Conservation (phyloP, 2,888 invertebrate species). For the Melanargia galathea region DNA sequence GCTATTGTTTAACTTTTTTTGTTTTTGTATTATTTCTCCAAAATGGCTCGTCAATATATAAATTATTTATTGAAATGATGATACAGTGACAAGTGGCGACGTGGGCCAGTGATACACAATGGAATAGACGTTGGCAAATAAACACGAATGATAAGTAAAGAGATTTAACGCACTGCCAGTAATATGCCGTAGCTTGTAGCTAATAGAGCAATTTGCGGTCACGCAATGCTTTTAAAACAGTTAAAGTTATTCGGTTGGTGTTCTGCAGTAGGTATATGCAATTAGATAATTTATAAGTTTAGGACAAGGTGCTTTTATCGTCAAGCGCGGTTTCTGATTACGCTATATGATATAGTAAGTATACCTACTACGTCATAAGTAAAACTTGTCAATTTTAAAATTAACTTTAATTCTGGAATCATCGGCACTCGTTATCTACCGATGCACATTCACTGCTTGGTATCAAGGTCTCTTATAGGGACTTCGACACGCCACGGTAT, state of each 20-base stretch:
- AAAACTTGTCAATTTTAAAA: too few species aligned
- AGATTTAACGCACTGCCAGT: conserved; percentile 18
- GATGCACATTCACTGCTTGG: too few species aligned
- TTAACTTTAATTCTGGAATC: too few species aligned
- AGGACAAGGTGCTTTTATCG: neutral
- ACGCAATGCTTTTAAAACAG: conserved; percentile 16
- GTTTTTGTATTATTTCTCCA: conserved; percentile 18
- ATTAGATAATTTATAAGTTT: neutral
- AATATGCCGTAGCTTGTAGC: conserved; percentile 6
- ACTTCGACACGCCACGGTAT: too few species aligned
- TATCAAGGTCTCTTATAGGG: too few species aligned
- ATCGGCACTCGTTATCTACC: too few species aligned
- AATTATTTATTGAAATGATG: conserved; percentile 39
- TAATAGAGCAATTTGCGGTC: conserved; percentile 20
- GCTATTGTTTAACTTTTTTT: conserved; percentile 21
- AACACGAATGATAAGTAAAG: conserved; percentile 28
- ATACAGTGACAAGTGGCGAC: conserved; percentile 39
- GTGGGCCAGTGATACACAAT: conserved; percentile 16
- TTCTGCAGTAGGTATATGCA: neutral
- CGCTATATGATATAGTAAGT: too few species aligned
- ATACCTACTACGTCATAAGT: too few species aligned
- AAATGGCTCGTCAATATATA: conserved; percentile 35
- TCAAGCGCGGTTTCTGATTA: too few species aligned
- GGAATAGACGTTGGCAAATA: conserved; percentile 36
- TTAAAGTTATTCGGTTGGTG: neutral